Base-by-base conservation (phyloP, 2,888 invertebrate species). In the Lepidochrysops patricia region DNA sequence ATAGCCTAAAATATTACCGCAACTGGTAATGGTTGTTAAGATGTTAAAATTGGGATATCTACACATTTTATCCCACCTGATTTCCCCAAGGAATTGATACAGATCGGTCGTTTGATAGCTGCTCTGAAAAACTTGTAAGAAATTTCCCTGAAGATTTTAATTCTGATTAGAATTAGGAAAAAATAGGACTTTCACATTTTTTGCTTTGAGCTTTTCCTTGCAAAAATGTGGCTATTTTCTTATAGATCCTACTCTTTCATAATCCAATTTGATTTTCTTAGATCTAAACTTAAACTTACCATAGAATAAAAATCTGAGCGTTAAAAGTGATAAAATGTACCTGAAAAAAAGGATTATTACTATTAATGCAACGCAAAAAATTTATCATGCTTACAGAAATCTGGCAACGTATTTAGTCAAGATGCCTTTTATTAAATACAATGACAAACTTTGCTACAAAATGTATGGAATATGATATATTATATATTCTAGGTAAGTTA, bases 111-210 rank as follows among this genome's bases (percentile, higher is more conserved):
- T 43, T 43, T 43, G 43, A 23, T 43, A 43, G 6, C 6, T 6
- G 9, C 7, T 29, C 6, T 19, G 23, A 43, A 43, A 43, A 43
- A 43, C 19, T 43, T 43, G 19, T 9, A 43, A 43, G 43, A 43
- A 3, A 43, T 43, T 23, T 19, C 43, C 43, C 43, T 19, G 19
- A 12, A 43, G 19, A 43, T 23, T 23, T 7, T 43, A 43, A 0
- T 43, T 43, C 23, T 43, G 43, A 43, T 29, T 43, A 43, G 43
- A n/a, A n/a, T n/a, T n/a, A n/a, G n/a, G n/a, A n/a, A n/a, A n/a
- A n/a, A n/a, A n/a, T n/a, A n/a, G n/a, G n/a, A n/a, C n/a, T n/a
- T n/a, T n/a, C n/a, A n/a, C n/a, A n/a, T n/a, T n/a, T n/a, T n/a
- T n/a, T n/a, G n/a, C n/a, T n/a, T n/a, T n/a, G n/a, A n/a, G n/a